Base-by-base conservation (phyloP, 2,888 invertebrate species). In the Drosophila trichaetosa region DNA sequence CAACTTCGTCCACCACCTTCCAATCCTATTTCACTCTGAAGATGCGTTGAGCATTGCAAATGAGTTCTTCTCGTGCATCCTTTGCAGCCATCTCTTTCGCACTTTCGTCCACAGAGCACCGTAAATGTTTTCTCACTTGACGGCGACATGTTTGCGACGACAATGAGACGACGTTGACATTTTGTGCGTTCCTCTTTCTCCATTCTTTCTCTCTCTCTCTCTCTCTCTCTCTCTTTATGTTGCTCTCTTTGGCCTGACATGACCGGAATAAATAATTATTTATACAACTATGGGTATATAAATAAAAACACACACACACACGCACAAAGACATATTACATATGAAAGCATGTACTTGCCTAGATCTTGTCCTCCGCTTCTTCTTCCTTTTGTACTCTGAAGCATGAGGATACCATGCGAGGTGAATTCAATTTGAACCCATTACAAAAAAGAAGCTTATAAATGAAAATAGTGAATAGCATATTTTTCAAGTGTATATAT, bases 261-360 rank as follows among this genome's bases (percentile, higher is more conserved):
- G 90, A 91, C 91, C 83, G 80, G 90, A 90, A 90, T 90, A 82
- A 74, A 86, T 90, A 90, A 90, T 85, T 89, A 84, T 82, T 82
- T 80, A 62, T 75, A 77, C 67, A 77, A 80, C 76, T 76, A 65
- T 65, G 61, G 11, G 18, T 57, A 31, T n/a, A 57, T 48, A 61
- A 46, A 46, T 46, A 24, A 24, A 33, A 11, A 48, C 38, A 36
- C 33, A 49, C 2, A 34, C 27, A n/a, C 48, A 53, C 56, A 53
- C n/a, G 24, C 34, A 6, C 38, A 34, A 31, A 42, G 21, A 24
- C 33, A 36, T 61, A 24, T 46, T 46, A 13, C 18, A 31, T 60
- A 54, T 54, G 34, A 62, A 71, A 51, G 58, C 68, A 56, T 69
- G 40, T 69, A 68, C 60, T 58, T 52, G 66, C 42, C 66, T 54